Conservation (phyloP, 2,888 invertebrate species). For the Choristoneura rosaceana region DNA sequence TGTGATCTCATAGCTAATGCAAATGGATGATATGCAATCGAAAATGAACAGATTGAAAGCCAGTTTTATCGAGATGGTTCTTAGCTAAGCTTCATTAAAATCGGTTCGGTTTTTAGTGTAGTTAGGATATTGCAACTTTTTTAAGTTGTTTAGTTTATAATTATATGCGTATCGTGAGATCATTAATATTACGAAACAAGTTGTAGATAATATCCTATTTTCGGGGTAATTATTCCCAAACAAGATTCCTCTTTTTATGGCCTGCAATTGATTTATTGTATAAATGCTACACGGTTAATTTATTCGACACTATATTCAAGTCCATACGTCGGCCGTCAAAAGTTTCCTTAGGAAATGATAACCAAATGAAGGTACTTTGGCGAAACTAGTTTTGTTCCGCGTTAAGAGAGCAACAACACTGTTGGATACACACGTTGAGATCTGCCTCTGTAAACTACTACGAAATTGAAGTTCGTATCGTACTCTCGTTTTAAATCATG, state of each 20-base stretch:
- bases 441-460: background rate
- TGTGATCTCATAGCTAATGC: no score
- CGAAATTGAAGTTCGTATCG: no score
- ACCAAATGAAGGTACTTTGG: slow-evolving; percentile 6
- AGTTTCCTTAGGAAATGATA: slow-evolving; percentile 20
- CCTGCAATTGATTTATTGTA: slow-evolving; percentile 14
- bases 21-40: no score
- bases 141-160: no score
- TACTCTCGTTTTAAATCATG: no score
- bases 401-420: background rate
- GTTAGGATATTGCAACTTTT: no score
- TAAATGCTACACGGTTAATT: slow-evolving; percentile 8
- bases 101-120: no score
- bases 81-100: no score
- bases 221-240: slow-evolving; percentile 8
- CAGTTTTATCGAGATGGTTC: no score
- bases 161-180: background rate
- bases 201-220: background rate
- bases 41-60: no score
- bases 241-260: slow-evolving; percentile 25
- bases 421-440: background rate
- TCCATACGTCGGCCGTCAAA: slow-evolving; percentile 5
- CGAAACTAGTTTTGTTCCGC: slow-evolving; percentile 23
- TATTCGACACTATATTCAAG: slow-evolving; percentile 22
- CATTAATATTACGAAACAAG: background rate